Conservation (phyloP, 2,888 invertebrate genomes). For the Amphipoea oculea region DNA sequence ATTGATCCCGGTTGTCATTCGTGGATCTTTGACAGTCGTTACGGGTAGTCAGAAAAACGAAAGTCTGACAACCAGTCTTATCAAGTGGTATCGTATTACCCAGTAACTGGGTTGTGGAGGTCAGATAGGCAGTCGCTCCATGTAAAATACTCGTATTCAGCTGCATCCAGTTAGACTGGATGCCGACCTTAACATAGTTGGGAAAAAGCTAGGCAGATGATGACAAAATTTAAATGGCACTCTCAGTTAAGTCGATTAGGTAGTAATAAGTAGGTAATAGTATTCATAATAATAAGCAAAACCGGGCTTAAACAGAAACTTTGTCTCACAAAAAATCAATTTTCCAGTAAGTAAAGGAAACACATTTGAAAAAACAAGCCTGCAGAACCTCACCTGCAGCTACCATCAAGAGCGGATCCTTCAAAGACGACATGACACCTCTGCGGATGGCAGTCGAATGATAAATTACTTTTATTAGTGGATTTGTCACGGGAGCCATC, state of each 20-base stretch:
- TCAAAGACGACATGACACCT: constrained; percentile 67
- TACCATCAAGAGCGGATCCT: constrained; percentile 53
- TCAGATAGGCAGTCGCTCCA: too few relatives aligned
- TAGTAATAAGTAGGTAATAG: neutral
- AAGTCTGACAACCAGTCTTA: too few relatives aligned
- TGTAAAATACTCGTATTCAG: too few relatives aligned
- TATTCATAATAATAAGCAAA: neutral
- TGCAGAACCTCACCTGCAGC: constrained; percentile 53
- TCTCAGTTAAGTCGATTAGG: neutral
- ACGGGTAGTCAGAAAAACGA: too few relatives aligned
- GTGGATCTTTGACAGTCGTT: too few relatives aligned
- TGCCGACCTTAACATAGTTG: too few relatives aligned
- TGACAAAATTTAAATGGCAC: too few relatives aligned
- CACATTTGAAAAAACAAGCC: neutral
- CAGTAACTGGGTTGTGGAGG: too few relatives aligned
- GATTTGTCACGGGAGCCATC: constrained; percentile 76
- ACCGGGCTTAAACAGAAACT: neutral
- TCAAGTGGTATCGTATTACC: too few relatives aligned
- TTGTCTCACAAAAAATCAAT: neutral
- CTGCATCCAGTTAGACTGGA: too few relatives aligned
- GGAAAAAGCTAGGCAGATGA: too few relatives aligned
- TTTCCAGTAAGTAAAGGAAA: neutral
- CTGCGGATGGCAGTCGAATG: constrained; percentile 77
- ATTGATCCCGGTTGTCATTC: too few relatives aligned
- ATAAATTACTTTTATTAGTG: constrained; percentile 84